A percentile compares a stretch with the other conserved stretches of the same genome.
These are phyloP conservation scores for Coelopa pilipes DNA, from an alignment of 2,888 invertebrate genomes.

Conservation along the genomic window DNA sequence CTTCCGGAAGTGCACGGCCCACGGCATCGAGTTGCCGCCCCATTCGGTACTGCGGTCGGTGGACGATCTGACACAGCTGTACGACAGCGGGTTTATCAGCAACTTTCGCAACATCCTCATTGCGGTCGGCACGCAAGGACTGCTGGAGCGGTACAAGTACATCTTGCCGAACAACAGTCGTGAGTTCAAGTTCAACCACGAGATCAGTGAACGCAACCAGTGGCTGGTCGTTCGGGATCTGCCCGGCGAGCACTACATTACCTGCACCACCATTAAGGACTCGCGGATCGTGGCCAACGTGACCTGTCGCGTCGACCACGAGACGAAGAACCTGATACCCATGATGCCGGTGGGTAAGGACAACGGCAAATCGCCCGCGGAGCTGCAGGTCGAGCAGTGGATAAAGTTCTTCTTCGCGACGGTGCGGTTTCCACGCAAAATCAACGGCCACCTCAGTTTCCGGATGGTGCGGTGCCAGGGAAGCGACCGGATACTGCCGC, in stretches of 20 bases:
- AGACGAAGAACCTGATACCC: slow-evolving; percentile 76
- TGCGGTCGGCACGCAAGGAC: slow-evolving; percentile 79
- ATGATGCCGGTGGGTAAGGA: slow-evolving; percentile 41
- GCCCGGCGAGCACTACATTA: slow-evolving; percentile 80
- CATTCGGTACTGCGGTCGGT: slow-evolving; percentile 76
- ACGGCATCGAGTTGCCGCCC: slow-evolving; percentile 75
- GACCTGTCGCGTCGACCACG: slow-evolving; percentile 78
- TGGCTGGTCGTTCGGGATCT: slow-evolving; percentile 84
- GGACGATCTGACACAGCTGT: slow-evolving; percentile 76
- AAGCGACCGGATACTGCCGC: slow-evolving; percentile 71
- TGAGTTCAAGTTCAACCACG: slow-evolving; percentile 73
- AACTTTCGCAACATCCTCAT: slow-evolving; percentile 73
- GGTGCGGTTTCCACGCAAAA: slow-evolving; percentile 73
- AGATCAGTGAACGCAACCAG: slow-evolving; percentile 77
- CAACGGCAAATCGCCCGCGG: slow-evolving; percentile 60
- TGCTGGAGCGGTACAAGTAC: slow-evolving; percentile 78
- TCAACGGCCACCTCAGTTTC: slow-evolving; percentile 84
- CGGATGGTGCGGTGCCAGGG: slow-evolving; percentile 75
- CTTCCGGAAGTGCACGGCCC: slow-evolving; percentile 75
- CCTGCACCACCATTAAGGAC: slow-evolving; percentile 84
- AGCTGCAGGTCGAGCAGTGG: slow-evolving; percentile 78
- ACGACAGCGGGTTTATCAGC: slow-evolving; percentile 68
- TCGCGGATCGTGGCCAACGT: slow-evolving; percentile 84
- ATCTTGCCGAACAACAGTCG: slow-evolving; percentile 74
- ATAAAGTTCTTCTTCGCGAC: slow-evolving; percentile 77